phyloP scores from a whole-genome alignment of 2,797 vertebrate genomes.

The Catamblyrhynchus diadema region DNA sequence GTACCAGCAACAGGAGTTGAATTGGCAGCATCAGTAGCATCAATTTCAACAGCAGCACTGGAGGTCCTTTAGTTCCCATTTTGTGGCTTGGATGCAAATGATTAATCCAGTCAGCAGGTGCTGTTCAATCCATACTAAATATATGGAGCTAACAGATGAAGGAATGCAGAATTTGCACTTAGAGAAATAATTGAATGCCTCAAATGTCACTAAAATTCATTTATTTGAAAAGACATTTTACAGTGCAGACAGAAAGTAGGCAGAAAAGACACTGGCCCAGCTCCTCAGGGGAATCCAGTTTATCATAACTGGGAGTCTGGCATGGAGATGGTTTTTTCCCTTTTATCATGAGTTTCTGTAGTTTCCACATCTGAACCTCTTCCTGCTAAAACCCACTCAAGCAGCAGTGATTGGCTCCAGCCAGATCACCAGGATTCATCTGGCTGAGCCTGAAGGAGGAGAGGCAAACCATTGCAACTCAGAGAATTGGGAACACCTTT shows the following conservation, averaged over 20 bases:
- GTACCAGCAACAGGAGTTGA: conserved; percentile 40
- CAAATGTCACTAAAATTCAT: not conserved
- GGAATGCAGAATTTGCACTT: conserved; percentile 6
- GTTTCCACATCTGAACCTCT: not conserved
- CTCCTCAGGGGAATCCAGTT: not conserved
- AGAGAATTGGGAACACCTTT: not conserved
- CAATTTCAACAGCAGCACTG: conserved; percentile 12
- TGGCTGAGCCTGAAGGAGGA: not conserved
- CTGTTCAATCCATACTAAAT: not conserved
- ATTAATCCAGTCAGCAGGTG: conserved; percentile 43
- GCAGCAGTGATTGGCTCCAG: not conserved
- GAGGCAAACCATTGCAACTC: not conserved
- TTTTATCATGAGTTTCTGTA: not conserved
- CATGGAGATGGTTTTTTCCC: not conserved
- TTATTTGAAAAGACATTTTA: not conserved
- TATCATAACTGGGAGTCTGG: not conserved
- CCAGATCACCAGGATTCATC: not conserved
- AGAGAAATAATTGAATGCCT: not conserved
- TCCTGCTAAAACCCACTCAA: not conserved
- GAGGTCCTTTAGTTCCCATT: conserved; percentile 42
- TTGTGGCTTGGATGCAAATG: conserved; percentile 32
- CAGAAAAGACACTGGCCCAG: not conserved
- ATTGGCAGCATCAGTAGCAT: conserved; percentile 41
- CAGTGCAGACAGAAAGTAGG: not conserved
- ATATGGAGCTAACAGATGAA: not conserved